Evolutionary conservation across 2,113 vertebrate genomes (phyloP), one percentile per base, ranked within the genome.

Genomic region (Cottus gobio): DNA sequence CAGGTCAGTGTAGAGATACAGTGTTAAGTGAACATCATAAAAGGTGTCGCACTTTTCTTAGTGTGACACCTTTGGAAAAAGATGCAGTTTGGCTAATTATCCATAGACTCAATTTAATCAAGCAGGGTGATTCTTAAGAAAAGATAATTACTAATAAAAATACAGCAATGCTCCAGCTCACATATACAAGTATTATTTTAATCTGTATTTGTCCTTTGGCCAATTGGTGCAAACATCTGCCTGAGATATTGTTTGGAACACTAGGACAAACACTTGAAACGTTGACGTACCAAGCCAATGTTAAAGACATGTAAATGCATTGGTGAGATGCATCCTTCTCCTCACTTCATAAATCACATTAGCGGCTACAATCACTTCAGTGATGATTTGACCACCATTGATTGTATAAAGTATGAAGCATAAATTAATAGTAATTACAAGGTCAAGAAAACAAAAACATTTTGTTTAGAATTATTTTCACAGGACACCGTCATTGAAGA

Each of bases 91-190:
- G 34, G 22, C 44, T 67, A 13, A 73, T 71, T 62, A 75, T 18
- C 28, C 34, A 22, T 16, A 56, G 36, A 34, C 18, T 77, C 13
- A 2, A 22, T 74, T 82, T 44, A 64, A 57, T 64, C 42, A 65
- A 7, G 28, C 13, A 30, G 58, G 39, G 20, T 81, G 16, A 63
- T 44, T 71, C 13, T 52, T 50, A 39, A 37, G 26, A 71, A 48
- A 13, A 62, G 42, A 50, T 67, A 0, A 36, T 34, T 42, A 64
- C 34, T 60, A n/a, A 44, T 4, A 66, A 61, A 20, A 9, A 18
- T 22, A 50, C 48, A 66, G 22, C 4, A 48, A 52, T 20, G 31
- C 31, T 61, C 13, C 15, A 52, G 63, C 57, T 73, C 69, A 61
- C 1, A 48, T 39, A 48, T n/a, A 11, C 18, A 63, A n/a, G 74